Conservation (phyloP, 2,797 vertebrate species). For the Myotis vivesi region DNA sequence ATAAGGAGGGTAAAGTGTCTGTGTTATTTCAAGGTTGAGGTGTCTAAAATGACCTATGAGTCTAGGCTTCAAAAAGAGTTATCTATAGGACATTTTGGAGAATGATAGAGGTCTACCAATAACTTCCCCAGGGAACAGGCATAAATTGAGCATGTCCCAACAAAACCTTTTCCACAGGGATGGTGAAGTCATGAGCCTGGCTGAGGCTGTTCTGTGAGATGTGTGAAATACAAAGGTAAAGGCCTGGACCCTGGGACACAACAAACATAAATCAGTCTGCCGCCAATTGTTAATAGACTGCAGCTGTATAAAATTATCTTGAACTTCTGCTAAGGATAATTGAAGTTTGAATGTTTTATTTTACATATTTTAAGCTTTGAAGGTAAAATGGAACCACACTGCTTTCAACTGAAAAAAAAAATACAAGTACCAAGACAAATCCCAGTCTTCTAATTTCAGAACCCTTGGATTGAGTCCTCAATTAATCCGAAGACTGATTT, state of each 20-base stretch:
- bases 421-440: background rate
- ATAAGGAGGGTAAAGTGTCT: background rate
- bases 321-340: conserved; percentile 21
- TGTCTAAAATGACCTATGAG: background rate
- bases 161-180: background rate
- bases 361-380: conserved; percentile 8
- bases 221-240: background rate
- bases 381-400: background rate
- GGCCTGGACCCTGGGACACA: background rate
- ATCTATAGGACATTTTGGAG: background rate
- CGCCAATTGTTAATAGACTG: background rate
- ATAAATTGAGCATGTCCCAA: background rate
- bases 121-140: background rate
- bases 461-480: background rate
- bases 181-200: background rate
- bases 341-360: conserved; percentile 2
- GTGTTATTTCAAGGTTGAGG: background rate
- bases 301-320: background rate
- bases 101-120: background rate
- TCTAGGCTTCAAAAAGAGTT: background rate
- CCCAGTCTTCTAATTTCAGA: background rate
- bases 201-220: background rate
- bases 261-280: background rate
- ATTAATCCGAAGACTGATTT: conserved; percentile 29
- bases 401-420: conserved; percentile 2